Conservation (phyloP, 2,797 vertebrate species). For the Melanotaenia maccullochi region DNA sequence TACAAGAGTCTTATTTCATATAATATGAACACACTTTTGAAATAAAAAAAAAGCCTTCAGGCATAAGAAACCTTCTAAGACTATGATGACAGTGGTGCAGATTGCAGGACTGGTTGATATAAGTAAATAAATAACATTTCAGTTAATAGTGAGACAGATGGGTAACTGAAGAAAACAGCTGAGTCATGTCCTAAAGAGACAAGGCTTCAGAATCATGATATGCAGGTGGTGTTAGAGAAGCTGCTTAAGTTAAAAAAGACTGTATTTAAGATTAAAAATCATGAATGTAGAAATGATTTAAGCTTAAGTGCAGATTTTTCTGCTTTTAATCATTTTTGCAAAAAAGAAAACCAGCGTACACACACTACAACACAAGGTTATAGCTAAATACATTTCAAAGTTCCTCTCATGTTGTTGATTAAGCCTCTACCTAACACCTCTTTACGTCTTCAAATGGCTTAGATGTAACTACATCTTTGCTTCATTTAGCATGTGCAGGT, state of each 20-base stretch:
- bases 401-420: background rate
- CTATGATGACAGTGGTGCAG: constrained; percentile 11
- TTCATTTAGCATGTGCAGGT: background rate
- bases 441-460: background rate
- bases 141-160: constrained; percentile 35
- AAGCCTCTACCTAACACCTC: background rate
- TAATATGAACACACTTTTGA: constrained; percentile 18
- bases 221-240: constrained; percentile 11
- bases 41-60: constrained; percentile 10
- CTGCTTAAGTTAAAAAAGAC: background rate
- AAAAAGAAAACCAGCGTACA: background rate
- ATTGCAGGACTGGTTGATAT: background rate
- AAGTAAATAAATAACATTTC: background rate
- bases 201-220: background rate
- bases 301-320: constrained; percentile 10
- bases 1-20: constrained; percentile 26
- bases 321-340: constrained; percentile 1
- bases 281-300: constrained; percentile 30
- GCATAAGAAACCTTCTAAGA: constrained; percentile 3
- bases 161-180: constrained; percentile 25
- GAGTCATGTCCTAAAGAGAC: constrained; percentile 31
- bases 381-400: background rate
- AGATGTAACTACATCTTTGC: background rate
- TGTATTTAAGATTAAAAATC: background rate
- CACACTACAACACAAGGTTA: background rate